phyloP scores from a whole-genome alignment of 2,888 invertebrate species.

The Gnatocerus cornutus region DNA sequence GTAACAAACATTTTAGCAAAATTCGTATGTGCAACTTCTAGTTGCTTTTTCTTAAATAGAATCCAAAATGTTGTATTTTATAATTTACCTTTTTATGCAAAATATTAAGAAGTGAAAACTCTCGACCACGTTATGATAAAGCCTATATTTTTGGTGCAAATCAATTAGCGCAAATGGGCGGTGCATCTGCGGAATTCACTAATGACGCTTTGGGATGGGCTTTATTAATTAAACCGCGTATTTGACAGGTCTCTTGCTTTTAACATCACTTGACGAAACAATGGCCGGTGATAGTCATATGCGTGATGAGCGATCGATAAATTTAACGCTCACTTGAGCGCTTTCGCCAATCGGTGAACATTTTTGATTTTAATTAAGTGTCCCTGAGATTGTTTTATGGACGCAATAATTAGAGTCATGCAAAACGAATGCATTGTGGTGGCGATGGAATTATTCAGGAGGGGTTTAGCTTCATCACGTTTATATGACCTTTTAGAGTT shows the following conservation, averaged over 20 bases:
- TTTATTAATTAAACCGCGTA: constrained; percentile 39
- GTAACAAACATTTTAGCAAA: too few species aligned
- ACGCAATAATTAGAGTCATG: constrained; percentile 6
- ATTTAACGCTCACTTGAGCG: constrained; percentile 1
- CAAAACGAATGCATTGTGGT: constrained; percentile 7
- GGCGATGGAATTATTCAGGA: constrained; percentile 17
- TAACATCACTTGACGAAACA: constrained; percentile 39
- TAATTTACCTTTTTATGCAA: too few species aligned
- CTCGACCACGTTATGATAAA: too few species aligned
- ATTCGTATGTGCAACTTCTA: too few species aligned
- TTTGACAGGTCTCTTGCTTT: constrained; percentile 38
- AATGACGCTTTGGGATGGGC: constrained; percentile 25
- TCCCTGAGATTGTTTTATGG: neutral
- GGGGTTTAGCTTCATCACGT: constrained; percentile 24
- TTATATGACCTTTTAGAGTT: constrained; percentile 17
- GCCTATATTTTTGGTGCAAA: neutral
- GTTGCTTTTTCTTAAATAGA: too few species aligned
- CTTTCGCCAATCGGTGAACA: neutral
- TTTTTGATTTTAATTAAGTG: constrained; percentile 7
- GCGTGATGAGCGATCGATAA: constrained; percentile 15
- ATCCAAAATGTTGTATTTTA: too few species aligned
- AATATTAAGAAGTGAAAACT: too few species aligned
- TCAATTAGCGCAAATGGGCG: constrained; percentile 13
- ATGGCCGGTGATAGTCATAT: constrained; percentile 24
- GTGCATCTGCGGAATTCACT: constrained; percentile 24